Percentiles rank a stretch among this genome's conserved stretches.
phyloP scores from a whole-genome alignment of 2,888 invertebrate genomes.

The Tetranychus piercei region DNA sequence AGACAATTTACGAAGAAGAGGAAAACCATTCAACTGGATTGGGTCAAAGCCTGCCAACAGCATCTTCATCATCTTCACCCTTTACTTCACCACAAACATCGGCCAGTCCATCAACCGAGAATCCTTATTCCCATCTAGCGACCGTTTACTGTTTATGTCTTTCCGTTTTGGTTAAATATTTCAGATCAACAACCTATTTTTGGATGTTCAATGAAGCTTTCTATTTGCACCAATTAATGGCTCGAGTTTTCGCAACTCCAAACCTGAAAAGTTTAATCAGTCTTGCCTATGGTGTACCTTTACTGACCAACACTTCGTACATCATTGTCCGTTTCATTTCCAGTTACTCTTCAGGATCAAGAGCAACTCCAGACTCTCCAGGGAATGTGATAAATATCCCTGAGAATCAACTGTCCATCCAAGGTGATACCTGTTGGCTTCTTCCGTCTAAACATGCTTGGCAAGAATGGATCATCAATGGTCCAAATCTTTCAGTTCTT shows the following conservation, averaged over 20 bases:
- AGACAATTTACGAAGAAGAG: not conserved
- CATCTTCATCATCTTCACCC: not conserved
- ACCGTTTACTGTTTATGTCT: conserved; percentile 16
- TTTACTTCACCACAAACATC: not conserved
- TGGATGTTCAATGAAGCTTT: conserved; percentile 39
- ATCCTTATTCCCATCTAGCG: not conserved
- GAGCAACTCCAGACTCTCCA: not conserved
- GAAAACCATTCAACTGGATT: not conserved
- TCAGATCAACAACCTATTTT: conserved; percentile 36
- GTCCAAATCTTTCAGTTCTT: conserved; percentile 25
- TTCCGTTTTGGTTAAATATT: conserved; percentile 29
- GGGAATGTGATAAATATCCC: not conserved
- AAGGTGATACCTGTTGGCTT: conserved; percentile 21
- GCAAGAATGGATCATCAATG: conserved; percentile 28
- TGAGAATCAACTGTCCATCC: not conserved
- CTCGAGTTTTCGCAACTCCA: conserved; percentile 20
- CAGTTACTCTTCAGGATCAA: not conserved
- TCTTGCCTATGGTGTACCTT: conserved; percentile 20
- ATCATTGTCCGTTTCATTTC: conserved; percentile 13
- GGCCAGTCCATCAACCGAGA: not conserved
- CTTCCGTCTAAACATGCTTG: conserved; percentile 19
- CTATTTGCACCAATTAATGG: conserved; percentile 36
- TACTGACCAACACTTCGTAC: conserved; percentile 17
- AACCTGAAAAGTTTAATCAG: conserved; percentile 18
- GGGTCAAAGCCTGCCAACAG: not conserved